Conservation (phyloP, 2,113 vertebrate genomes). For the Nesoenas mayeri region DNA sequence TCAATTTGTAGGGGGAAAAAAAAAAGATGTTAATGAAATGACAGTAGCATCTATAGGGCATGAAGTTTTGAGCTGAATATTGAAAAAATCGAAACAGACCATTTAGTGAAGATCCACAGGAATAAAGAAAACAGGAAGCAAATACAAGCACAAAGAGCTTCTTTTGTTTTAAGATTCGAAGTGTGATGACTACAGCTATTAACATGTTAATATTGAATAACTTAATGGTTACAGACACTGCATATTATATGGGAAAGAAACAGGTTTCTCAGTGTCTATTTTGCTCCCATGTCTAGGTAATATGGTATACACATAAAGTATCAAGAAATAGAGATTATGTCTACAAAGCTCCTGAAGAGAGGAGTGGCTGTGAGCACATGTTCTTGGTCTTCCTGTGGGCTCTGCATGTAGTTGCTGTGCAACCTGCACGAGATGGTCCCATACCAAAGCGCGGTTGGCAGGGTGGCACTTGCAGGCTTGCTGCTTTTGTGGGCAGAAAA, state of each 20-base stretch:
- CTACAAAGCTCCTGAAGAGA: background rate
- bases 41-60: background rate
- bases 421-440: fast-evolving
- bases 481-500: background rate
- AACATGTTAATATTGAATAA: background rate
- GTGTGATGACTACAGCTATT: background rate
- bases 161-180: background rate
- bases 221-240: background rate
- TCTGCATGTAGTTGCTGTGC: fast-evolving
- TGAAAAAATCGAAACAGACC: background rate
- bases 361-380: background rate
- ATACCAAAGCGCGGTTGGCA: fast-evolving
- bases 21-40: background rate
- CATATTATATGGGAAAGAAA: background rate
- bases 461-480: background rate
- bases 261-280: background rate
- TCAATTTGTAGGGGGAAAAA: background rate
- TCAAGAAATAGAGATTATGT: background rate
- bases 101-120: background rate
- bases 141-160: background rate
- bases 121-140: background rate
- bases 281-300: background rate
- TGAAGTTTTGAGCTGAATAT: background rate
- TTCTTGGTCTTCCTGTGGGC: too few species aligned
- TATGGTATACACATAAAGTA: background rate